Evolutionary conservation across 2,113 vertebrate genomes (phyloP), one percentile per base, ranked within the genome.

Genomic region (Platichthys flesus): DNA sequence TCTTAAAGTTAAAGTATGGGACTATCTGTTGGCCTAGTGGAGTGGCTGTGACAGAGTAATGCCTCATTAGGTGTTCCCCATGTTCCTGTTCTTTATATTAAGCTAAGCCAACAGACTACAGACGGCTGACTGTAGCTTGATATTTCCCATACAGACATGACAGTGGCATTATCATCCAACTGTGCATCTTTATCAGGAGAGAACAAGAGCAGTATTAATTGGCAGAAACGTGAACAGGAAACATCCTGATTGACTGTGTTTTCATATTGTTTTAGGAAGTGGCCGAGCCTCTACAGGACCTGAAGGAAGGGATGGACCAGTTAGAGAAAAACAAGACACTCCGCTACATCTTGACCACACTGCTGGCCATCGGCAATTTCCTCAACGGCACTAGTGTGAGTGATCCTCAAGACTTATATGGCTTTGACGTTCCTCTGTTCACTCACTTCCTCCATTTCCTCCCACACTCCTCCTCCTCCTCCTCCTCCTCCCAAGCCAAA

Each of bases 231-330:
- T 52, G 20, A 58, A 37, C 21, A 60, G n/a, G 14, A 24, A 4
- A 61, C 16, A 15, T 68, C 15, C 7, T 60, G 62, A 24, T 6
- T 54, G n/a, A 40, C 58, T 68, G 12, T 14, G 40, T 76, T 70
- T 63, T 45, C 6, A 3, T 64, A 26, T 15, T 70, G 42, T 79
- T 82, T 20, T 81, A 99, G 98, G 98, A 99, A 94, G 97, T 98
- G 78, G 97, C 97, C 73, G 97, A 99, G 90, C 97, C 98, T 28
- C 93, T 99, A 78, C 94, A 98, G 93, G 98, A 99, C 88, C 93
- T 99, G 85, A 99, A 99, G 90, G 97, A 99, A 94, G 97, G 98
- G 89, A 99, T 99, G 98, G 97, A 97, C 87, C 97, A 99, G 88
- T 82, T 99, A 88, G 97, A 99, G 90, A 97, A 97, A 82, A 99